A percentile compares a stretch with the other conserved stretches of the same genome.
phyloP scores from a whole-genome alignment of 2,888 invertebrate genomes.

The Euclidia mi region DNA sequence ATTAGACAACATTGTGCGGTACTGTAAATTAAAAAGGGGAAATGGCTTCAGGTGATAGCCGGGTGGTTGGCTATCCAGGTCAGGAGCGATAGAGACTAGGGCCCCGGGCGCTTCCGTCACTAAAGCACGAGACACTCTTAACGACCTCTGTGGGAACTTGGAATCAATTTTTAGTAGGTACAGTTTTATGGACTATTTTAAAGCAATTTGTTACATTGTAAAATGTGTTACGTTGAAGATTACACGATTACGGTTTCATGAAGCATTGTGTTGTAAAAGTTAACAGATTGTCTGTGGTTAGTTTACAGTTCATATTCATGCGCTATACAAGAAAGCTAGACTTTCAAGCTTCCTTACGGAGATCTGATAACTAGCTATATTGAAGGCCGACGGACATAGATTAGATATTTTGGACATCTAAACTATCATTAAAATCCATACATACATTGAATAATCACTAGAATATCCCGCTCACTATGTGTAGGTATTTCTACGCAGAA shows the following conservation, averaged over 20 bases:
- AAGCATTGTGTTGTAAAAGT: background rate
- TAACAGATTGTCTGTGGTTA: no score
- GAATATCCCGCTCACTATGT: no score
- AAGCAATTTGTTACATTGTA: constrained; percentile 9
- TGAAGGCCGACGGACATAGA: no score
- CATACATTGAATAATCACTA: no score
- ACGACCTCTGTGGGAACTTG: constrained; percentile 34
- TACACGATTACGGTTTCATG: background rate
- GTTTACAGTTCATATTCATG: no score
- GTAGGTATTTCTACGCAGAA: no score
- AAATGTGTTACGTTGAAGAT: background rate
- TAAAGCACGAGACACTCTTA: constrained; percentile 25
- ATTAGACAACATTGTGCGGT: constrained; percentile 30
- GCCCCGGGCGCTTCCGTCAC: constrained; percentile 43
- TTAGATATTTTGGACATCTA: no score
- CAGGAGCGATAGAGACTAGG: constrained; percentile 38
- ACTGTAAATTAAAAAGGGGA: constrained; percentile 55
- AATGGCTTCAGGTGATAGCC: constrained; percentile 52
- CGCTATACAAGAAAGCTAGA: no score
- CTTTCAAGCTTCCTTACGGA: no score
- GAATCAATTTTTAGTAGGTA: constrained; percentile 38
- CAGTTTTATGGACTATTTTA: constrained; percentile 10
- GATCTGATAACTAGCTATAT: no score
- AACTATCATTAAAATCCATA: no score
- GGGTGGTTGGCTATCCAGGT: constrained; percentile 49